Evolutionary conservation across 2,888 invertebrate genomes (phyloP).

Genomic region (Leucozona laternaria): DNA sequence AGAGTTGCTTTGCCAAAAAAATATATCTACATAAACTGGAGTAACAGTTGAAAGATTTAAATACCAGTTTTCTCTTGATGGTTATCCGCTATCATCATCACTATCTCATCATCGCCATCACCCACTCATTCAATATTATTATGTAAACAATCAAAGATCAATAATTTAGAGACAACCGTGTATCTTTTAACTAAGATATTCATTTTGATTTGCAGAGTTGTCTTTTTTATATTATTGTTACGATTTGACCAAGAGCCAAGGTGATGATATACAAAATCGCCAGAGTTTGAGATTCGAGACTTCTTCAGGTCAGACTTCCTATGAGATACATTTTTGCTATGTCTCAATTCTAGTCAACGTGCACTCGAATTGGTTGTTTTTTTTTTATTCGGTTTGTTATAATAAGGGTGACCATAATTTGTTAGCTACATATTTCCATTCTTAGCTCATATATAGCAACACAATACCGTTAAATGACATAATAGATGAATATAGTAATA

Average conservation of each 20-base stretch:
- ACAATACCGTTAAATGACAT: too few species aligned
- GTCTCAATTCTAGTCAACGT: neutral
- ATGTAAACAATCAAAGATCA: conserved; percentile 2
- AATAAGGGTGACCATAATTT: neutral
- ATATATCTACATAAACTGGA: neutral
- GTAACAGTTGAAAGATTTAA: neutral
- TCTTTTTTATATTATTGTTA: neutral
- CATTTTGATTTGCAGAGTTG: neutral
- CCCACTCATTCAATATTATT: neutral
- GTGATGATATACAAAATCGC: neutral
- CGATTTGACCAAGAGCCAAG: neutral
- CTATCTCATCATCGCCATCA: neutral
- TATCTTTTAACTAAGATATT: neutral
- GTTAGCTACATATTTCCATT: neutral
- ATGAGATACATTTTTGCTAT: neutral
- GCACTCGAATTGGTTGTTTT: neutral
- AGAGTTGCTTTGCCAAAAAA: neutral
- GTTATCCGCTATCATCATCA: conserved; percentile 5
- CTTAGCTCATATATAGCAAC: too few species aligned
- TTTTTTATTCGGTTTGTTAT: neutral
- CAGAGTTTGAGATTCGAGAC: neutral
- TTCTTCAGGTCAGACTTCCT: neutral
- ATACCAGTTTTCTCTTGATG: neutral
- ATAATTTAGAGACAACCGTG: neutral
- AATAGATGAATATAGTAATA: too few species aligned